Base-by-base conservation (phyloP, 1,140 invertebrate species). In the Magallana angulata region DNA sequence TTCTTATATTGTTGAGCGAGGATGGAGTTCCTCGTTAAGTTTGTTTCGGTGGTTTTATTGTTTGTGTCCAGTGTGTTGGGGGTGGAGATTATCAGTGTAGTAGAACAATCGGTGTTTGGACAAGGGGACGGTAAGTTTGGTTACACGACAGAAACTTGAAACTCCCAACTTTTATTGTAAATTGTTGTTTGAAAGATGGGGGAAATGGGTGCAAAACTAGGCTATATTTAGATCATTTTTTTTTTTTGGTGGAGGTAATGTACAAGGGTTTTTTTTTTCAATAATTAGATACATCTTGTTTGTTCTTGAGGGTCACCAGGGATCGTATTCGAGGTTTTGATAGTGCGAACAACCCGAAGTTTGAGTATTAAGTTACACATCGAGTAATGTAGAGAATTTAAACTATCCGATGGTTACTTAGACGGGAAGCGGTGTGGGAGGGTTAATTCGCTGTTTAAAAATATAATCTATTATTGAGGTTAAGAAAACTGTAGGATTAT, bases 71-170 rank as follows among this genome's bases (percentile, higher is more conserved):
- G 18, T 76, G 11, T 30, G 8, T 76, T 76, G 24, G 68, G 68
- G 24, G 68, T 76, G 36, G 68, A 76, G 68, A 76, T 76, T 76
- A 76, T 76, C 12, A 24, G 30, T 24, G 68, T 76, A 3, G 68
- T 76, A 30, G 68, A 76, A 76, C 68, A 76, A 7, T 76, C 68
- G 24, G 68, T 76, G 11, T 76, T 76, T 30, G 68, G 68, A 9
- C 68, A 76, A 30, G 68, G 68, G 4, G 36, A 76, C 30, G 68
- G 68, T 76, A 30, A 76, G 68, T 48, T 30, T 36, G 24, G 12
- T 30, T 36, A 76, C 24, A 76, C 24, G 11, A 64, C 60, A 64
- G 18, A 7, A 76, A 76, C 24, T 30, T 76, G 60, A 16, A 62
- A 16, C 14, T 5, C 36, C 5, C n/a, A 11, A 36, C 36, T 76